Percentiles rank a stretch among this genome's conserved stretches.
phyloP scores from a whole-genome alignment of 2,888 invertebrate species.

The Troides helena region DNA sequence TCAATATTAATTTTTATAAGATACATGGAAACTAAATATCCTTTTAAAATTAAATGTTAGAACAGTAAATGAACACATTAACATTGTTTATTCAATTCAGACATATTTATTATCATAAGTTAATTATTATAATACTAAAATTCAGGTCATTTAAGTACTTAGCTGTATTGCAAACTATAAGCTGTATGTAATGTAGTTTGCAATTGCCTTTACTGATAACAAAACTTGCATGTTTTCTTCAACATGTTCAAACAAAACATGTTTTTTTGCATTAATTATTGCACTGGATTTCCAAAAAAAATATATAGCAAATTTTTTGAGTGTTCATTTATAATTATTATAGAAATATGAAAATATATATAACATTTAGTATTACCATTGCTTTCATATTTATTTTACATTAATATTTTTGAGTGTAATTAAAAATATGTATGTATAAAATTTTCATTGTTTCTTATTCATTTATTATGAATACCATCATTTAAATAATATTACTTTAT shows the following conservation, averaged over 20 bases:
- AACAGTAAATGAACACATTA: neutral
- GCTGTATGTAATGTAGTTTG: slow-evolving; percentile 6
- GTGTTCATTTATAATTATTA: neutral
- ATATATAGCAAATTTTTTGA: neutral
- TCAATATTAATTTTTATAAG: too few species aligned
- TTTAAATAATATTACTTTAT: neutral
- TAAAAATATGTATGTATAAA: neutral
- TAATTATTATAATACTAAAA: neutral
- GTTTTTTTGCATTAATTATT: neutral
- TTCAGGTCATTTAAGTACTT: neutral
- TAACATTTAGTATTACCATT: too few species aligned
- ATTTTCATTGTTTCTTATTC: neutral
- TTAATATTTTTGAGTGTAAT: neutral
- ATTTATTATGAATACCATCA: neutral
- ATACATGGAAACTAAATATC: too few species aligned
- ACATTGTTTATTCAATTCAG: neutral
- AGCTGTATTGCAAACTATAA: neutral
- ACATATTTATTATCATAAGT: neutral
- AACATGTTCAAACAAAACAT: neutral
- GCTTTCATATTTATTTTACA: neutral
- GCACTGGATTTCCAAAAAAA: neutral
- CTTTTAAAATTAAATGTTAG: too few species aligned
- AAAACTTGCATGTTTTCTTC: slow-evolving; percentile 2
- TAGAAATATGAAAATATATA: neutral
- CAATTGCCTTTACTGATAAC: slow-evolving; percentile 11